These are phyloP conservation scores for Karalla daura DNA, from an alignment of 2,797 vertebrate species.

Conservation along the genomic window DNA sequence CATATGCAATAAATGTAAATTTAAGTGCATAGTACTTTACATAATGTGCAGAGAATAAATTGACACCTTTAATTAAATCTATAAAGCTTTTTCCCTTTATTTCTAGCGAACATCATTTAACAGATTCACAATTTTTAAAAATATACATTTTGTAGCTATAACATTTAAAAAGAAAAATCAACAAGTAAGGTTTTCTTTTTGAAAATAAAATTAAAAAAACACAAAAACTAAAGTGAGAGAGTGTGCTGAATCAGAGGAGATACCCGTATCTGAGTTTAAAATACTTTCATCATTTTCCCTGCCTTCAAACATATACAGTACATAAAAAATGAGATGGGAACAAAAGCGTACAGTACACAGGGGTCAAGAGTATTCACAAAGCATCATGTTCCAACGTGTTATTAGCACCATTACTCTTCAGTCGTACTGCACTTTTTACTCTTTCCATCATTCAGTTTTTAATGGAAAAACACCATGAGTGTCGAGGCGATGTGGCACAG, in stretches of 20 bases:
- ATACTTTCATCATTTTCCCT: slow-evolving; percentile 85
- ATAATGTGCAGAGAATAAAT: slow-evolving; percentile 59
- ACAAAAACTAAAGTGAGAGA: slow-evolving; percentile 84
- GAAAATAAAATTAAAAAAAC: slow-evolving; percentile 68
- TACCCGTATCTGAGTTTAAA: slow-evolving; percentile 89
- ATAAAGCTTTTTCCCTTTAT: slow-evolving; percentile 86
- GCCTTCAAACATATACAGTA: slow-evolving; percentile 83
- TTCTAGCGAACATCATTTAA: slow-evolving; percentile 88
- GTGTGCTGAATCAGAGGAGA: slow-evolving; percentile 87
- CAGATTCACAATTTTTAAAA: slow-evolving; percentile 88
- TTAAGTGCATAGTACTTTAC: slow-evolving; percentile 4
- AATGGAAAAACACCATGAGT: slow-evolving; percentile 77
- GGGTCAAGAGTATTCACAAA: slow-evolving; percentile 83
- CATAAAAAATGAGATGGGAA: slow-evolving; percentile 77
- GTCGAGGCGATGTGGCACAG: slow-evolving; percentile 74
- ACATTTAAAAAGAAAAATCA: slow-evolving; percentile 87
- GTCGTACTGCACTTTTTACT: slow-evolving; percentile 65
- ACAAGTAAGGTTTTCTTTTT: slow-evolving; percentile 75
- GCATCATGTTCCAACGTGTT: slow-evolving; percentile 85
- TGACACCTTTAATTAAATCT: slow-evolving; percentile 76
- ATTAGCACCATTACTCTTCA: slow-evolving; percentile 85
- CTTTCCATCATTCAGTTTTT: slow-evolving; percentile 74
- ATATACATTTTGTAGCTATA: slow-evolving; percentile 89
- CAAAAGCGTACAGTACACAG: slow-evolving; percentile 77
- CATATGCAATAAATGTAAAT: slow-evolving; percentile 11